These are phyloP conservation scores for Spodoptera exigua DNA, from an alignment of 2,888 invertebrate genomes.

Conservation along the genomic window DNA sequence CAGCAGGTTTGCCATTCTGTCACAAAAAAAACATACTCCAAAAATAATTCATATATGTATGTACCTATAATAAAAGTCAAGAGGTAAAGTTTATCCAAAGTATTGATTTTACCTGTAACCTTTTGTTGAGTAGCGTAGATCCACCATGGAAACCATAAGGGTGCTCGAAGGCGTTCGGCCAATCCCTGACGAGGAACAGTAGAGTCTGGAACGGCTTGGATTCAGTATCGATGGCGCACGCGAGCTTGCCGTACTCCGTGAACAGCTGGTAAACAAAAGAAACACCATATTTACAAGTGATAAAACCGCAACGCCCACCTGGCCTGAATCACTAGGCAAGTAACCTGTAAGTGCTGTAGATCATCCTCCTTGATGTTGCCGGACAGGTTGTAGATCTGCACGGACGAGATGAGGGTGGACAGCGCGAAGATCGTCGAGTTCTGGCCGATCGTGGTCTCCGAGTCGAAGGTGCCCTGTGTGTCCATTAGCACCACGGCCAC, in stretches of 20 bases:
- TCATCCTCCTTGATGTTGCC: conserved; percentile 99
- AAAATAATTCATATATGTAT: neutral
- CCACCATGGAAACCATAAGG: conserved; percentile 97
- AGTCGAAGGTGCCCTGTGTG: conserved; percentile 99
- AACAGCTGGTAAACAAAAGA: conserved; percentile 91
- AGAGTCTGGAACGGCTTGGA: conserved; percentile 95
- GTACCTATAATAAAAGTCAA: neutral
- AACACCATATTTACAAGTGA: neutral
- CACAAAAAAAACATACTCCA: too few relatives aligned
- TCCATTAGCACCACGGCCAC: conserved; percentile 95
- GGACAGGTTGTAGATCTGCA: conserved; percentile 97
- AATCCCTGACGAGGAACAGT: conserved; percentile 96
- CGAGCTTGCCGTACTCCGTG: conserved; percentile 98
- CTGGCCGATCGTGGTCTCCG: conserved; percentile 97
- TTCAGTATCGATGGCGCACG: conserved; percentile 92
- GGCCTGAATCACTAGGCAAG: too few relatives aligned
- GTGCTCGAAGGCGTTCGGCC: conserved; percentile 98
- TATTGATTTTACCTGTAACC: conserved; percentile 92
- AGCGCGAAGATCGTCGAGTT: conserved; percentile 93
- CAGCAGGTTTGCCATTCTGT: too few relatives aligned
- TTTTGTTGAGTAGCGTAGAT: conserved; percentile 93
- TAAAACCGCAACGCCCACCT: too few relatives aligned
- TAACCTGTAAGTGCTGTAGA: conserved; percentile 96
- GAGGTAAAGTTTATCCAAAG: neutral
- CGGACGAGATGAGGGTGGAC: conserved; percentile 98